These are phyloP conservation scores for Apis mellifera DNA, from an alignment of 1,140 invertebrate species.

Conservation along the genomic window Amel_HAv3.1 CM009931.2:17894001-17894500, in stretches of 20 bases:
- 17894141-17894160: constrained; percentile 3
- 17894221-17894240: constrained; percentile 77
- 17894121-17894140: background rate
- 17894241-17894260: constrained; percentile 78
- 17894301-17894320: background rate
- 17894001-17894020: constrained; percentile 16
- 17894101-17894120: background rate
- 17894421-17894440: constrained; percentile 51
- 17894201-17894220: constrained; percentile 6
- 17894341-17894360: constrained; percentile 44
- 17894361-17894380: constrained; percentile 60
- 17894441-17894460: constrained; percentile 52
- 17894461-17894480: constrained; percentile 8
- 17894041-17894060: constrained; percentile 4
- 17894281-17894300: background rate
- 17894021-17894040: background rate
- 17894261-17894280: constrained; percentile 56
- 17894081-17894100: background rate
- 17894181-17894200: background rate
- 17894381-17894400: constrained; percentile 14
- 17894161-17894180: constrained; percentile 42
- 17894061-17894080: background rate
- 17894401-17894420: constrained; percentile 59
- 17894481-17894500: background rate
- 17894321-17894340: background rate